Base-by-base conservation (phyloP, 2,113 vertebrate species). In the Chaetodon trifascialis region DNA sequence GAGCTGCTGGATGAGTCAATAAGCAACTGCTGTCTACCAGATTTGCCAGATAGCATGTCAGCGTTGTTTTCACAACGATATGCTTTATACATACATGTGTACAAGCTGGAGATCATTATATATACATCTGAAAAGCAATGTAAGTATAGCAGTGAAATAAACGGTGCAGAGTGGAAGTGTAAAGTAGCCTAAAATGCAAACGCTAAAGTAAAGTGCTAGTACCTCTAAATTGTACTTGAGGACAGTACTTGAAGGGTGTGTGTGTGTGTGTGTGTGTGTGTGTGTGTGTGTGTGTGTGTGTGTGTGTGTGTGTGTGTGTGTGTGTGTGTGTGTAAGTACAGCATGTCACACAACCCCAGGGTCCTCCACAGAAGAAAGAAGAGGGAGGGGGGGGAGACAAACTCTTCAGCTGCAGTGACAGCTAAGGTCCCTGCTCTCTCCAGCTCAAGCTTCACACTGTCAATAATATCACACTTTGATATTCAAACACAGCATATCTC, bases 371-470 rank as follows among this genome's bases (percentile, higher is more conserved):
- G 23, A 62, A 49, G 38, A 40, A 73, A 19, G 21, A 59, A 75
- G 21, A n/a, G 30, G 30, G 30, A 49, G 34, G 56, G 2, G 9
- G 30, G 30, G 11, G 19, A 49, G n/a, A 64, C 12, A 34, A 51
- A 17, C 30, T 23, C 25, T 9, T 62, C 36, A 38, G 47, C 2
- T 16, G 54, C 38, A 52, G 78, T 76, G 75, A 76, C 70, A 76
- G 83, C 62, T 73, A 9, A 36, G 66, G 70, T 72, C 71, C 78
- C 67, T 55, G 60, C 25, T 72, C 59, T 71, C 73, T 54, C 68
- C 73, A 71, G 42, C 72, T 67, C 64, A 49, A 64, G 76, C 62
- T 36, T 55, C 62, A 62, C 36, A 7, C 54, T 76, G 68, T 67
- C 56, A 69, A 30, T 17, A 46, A 19, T 21, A 17, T 36, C 2